Conservation (phyloP, 2,888 invertebrate species). For the Athalia circularis region DNA sequence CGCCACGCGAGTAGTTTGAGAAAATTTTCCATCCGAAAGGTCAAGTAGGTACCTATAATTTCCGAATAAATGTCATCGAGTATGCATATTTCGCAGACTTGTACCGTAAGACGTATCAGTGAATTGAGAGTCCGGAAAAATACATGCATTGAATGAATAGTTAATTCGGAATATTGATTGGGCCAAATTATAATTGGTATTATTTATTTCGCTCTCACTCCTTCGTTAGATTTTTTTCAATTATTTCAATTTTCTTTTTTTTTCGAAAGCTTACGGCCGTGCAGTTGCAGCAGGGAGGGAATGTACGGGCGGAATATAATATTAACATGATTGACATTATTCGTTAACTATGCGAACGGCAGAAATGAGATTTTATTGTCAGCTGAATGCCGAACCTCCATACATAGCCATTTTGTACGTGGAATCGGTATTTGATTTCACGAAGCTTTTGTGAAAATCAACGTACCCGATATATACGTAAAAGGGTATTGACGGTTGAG, state of each 20-base stretch:
- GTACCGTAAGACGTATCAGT: no score
- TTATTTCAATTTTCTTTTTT: no score
- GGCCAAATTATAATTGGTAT: slow-evolving; percentile 23
- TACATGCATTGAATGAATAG: not conserved
- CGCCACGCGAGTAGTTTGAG: no score
- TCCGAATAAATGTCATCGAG: no score
- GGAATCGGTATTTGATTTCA: slow-evolving; percentile 25
- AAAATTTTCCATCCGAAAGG: no score
- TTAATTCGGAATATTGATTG: slow-evolving; percentile 8
- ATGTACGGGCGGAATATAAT: not conserved
- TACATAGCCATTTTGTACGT: not conserved
- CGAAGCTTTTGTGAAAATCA: not conserved
- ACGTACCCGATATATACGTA: no score
- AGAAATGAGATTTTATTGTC: slow-evolving; percentile 24
- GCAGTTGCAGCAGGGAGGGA: not conserved
- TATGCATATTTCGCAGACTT: no score
- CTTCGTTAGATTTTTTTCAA: no score
- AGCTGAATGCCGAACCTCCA: slow-evolving; percentile 13
- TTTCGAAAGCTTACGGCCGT: no score
- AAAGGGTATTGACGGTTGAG: not conserved
- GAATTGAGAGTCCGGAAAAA: not conserved
- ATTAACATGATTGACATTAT: slow-evolving; percentile 31
- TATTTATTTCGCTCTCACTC: not conserved
- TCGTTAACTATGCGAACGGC: slow-evolving; percentile 23
- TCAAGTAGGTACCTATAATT: no score